Evolutionary conservation across 2,113 vertebrate genomes (phyloP), one percentile per base, ranked within the genome.

Genomic region (Actinemys pallida): DNA sequence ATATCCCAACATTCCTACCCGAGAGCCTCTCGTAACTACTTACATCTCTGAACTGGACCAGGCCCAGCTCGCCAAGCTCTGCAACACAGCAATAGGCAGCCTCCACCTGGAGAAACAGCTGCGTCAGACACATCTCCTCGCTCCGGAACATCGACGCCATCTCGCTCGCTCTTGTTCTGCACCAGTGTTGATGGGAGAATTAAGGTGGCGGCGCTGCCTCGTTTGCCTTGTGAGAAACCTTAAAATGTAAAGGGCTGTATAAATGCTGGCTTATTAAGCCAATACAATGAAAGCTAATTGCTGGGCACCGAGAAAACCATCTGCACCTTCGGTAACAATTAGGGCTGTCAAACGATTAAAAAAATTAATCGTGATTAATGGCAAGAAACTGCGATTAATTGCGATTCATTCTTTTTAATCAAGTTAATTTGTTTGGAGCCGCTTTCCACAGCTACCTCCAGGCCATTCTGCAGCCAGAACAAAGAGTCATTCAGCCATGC

Each of bases 41-140:
- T 94, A 99, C 98, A 3, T 99, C 98, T 97, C 98, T 97, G 96
- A 99, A 99, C 92, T 99, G 98, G 65, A 98, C 98, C 94, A 99
- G 92, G 6, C 98, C 98, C 56, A 99, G 98, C 83, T 99, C 98
- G 29, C 98, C 98, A 0, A 99, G 98, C 96, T 99, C 98, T 0
- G 98, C 98, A 19, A 99, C 98, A 0, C 98, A 99, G 97, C 98
- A 98, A 52, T 99, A 99, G 0, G 98, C 98, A 82, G 98, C 98
- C 81, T 99, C 98, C 93, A 98, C 98, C 93, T 99, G 98, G 25
- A 99, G 98, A 52, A 99, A 99, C 29, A 99, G 97, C 62, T 99
- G 98, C 16, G 97, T 97, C 91, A 99, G 45, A 75, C 96, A 98
- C 98, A 99, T 99, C 96, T 99, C 98, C 96, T 99, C 98, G 0